Evolutionary conservation across 2,113 vertebrate species (phyloP), one percentile per base, ranked within the genome.

Genomic region (Ahaetulla prasina): DNA sequence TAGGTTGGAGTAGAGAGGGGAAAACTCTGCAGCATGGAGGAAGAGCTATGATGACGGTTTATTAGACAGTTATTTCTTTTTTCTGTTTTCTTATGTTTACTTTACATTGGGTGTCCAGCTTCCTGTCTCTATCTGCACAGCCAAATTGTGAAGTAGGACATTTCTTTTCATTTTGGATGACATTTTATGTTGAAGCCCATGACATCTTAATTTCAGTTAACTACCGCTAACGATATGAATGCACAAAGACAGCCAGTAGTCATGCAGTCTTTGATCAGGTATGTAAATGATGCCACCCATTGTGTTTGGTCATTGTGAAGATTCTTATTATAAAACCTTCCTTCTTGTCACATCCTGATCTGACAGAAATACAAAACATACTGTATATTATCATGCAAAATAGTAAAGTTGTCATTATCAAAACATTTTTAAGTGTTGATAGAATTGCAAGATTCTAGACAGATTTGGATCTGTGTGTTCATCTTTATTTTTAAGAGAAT

Each of bases 181-280:
- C 96, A 96, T 94, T 95, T 96, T 94, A 89, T 94, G 96, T 94
- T 95, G 94, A 92, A 96, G 94, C 85, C 92, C 54, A 35, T 96
- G 96, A 96, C 95, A 97, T 89, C 95, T 97, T 96, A 97, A 97
- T 97, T 97, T 95, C 91, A 95, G 93, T 96, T 96, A 96, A 96
- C 94, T 86, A 91, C 91, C 54, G 88, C 90, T 96, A 96, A 93
- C 2, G 0, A 87, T 92, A 50, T 0, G 5, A 94, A 35, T 11
- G 0, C 87, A 94, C 93, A 96, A 96, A 95, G 94, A 10, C 89
- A 93, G 85, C 88, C 91, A 94, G 52, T 95, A 95, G 93, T 90
- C 63, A 91, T 8, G 2, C 92, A 94, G 90, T 80, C 94, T 91
- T 92, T 95, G 92, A 94, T 92, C 94, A 35, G 54, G 68, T 90